Percentiles rank a stretch among this genome's conserved stretches.
Evolutionary conservation across 2,888 invertebrate genomes (phyloP).

Genomic region (Drosophila falleni): DNA sequence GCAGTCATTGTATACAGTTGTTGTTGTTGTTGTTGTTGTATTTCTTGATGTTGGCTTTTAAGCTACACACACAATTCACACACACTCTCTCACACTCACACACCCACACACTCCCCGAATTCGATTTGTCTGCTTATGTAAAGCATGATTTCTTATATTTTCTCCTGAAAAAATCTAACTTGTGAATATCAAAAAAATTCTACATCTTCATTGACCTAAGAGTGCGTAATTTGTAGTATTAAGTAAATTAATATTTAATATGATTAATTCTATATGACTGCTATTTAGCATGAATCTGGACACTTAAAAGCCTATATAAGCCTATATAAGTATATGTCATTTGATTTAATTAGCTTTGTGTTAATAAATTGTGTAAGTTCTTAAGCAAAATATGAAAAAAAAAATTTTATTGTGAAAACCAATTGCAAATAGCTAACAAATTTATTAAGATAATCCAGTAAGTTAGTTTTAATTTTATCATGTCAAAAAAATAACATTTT

Average conservation of each 20-base stretch:
- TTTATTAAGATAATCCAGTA: too few relatives aligned
- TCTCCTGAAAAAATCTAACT: not conserved
- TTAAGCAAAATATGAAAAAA: not conserved
- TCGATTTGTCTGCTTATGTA: conserved; percentile 16
- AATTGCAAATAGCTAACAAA: too few relatives aligned
- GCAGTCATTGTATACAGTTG: conserved; percentile 12
- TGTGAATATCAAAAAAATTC: not conserved
- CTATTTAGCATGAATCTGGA: too few relatives aligned
- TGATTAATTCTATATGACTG: too few relatives aligned
- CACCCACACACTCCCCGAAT: conserved; percentile 5
- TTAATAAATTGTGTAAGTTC: too few relatives aligned
- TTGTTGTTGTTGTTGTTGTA: conserved; percentile 23
- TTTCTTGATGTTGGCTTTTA: conserved; percentile 15
- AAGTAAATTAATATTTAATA: not conserved
- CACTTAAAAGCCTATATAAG: too few relatives aligned
- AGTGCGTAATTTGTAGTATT: not conserved
- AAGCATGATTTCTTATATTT: conserved; percentile 43
- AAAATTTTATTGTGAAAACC: too few relatives aligned
- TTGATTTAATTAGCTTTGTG: too few relatives aligned
- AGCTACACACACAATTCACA: conserved; percentile 17
- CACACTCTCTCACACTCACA: conserved; percentile 10
- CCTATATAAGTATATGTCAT: too few relatives aligned
- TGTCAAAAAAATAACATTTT: too few relatives aligned
- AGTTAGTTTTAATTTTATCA: too few relatives aligned
- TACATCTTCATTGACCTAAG: not conserved